Evolutionary conservation across 53 echinoderm and acorn worm genomes (phyloP).

Genomic region (Hippasteria phrygiana): DNA sequence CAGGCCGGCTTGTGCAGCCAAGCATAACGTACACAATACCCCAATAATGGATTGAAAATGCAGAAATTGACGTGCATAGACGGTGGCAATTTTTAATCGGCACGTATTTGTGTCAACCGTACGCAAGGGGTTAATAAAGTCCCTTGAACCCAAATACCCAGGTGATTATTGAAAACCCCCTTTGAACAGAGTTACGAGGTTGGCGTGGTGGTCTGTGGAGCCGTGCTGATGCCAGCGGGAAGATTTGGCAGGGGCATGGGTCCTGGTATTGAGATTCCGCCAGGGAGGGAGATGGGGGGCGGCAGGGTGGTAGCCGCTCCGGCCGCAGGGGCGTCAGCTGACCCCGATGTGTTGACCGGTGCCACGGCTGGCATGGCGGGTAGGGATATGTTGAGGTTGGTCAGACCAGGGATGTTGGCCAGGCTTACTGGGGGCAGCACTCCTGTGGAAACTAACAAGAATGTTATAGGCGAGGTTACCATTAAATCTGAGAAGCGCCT

Average conservation of each 20-base stretch:
- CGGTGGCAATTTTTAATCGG: no score
- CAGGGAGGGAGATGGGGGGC: slow-evolving; percentile 78
- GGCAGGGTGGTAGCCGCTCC: slow-evolving; percentile 19
- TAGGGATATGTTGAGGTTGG: slow-evolving; percentile 88
- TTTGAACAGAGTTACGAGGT: slow-evolving; percentile 19
- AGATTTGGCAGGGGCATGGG: slow-evolving; percentile 87
- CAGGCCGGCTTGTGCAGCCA: no score
- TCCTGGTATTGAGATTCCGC: slow-evolving; percentile 89
- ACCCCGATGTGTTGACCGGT: slow-evolving; percentile 63
- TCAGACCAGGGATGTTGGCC: slow-evolving; percentile 90
- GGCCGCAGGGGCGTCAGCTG: slow-evolving; percentile 1
- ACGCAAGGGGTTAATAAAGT: no score
- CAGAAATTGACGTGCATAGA: no score
- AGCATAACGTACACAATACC: no score
- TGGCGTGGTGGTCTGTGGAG: slow-evolving; percentile 44
- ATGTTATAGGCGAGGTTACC: no score
- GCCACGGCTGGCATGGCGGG: slow-evolving; percentile 85
- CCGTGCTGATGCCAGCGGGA: slow-evolving; percentile 75
- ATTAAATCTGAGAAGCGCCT: no score
- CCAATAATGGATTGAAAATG: no score
- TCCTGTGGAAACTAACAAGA: slow-evolving; percentile 70
- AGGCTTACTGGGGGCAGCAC: slow-evolving; percentile 93
- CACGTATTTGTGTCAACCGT: no score
- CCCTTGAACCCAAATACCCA: background rate
- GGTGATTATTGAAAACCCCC: background rate